phyloP scores from a whole-genome alignment of 1,140 invertebrate genomes.

The Harpegnathos saltator region DNA sequence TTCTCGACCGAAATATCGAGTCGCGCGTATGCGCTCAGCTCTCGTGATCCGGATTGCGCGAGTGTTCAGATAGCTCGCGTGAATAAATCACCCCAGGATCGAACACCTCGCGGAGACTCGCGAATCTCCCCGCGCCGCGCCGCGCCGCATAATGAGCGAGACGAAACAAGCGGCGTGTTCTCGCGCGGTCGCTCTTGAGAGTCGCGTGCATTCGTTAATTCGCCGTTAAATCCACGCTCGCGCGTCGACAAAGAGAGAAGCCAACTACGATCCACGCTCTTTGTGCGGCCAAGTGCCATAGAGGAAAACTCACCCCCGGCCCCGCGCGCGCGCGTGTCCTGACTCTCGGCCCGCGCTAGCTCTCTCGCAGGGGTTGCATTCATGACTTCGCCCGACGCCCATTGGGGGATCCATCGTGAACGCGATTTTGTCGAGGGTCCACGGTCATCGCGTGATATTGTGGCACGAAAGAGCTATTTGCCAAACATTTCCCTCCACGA shows the following conservation, averaged over 20 bases:
- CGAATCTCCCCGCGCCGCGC: too few relatives aligned
- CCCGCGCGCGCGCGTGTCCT: too few relatives aligned
- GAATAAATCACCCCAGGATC: too few relatives aligned
- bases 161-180: too few relatives aligned
- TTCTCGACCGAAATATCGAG: too few relatives aligned
- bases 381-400: slow-evolving; percentile 69
- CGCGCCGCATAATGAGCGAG: too few relatives aligned
- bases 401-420: slow-evolving; percentile 64
- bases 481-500: slow-evolving; percentile 73
- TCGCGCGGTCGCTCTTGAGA: slow-evolving; percentile 1
- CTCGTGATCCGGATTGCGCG: too few relatives aligned
- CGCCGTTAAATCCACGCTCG: slow-evolving; percentile 53
- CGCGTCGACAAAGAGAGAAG: slow-evolving; percentile 69
- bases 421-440: slow-evolving; percentile 66
- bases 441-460: slow-evolving; percentile 67
- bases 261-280: slow-evolving; percentile 76
- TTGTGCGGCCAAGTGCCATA: slow-evolving; percentile 77
- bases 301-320: slow-evolving; percentile 72
- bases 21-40: too few relatives aligned
- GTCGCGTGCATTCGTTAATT: slow-evolving; percentile 30
- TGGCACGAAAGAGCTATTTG: slow-evolving; percentile 74
- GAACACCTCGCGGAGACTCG: too few relatives aligned
- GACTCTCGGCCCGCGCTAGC: slow-evolving; percentile 77
- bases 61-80: too few relatives aligned
- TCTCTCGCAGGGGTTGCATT: slow-evolving; percentile 78